Percentiles rank a stretch among this genome's conserved stretches.
Conservation (phyloP, 2,888 invertebrate genomes). For the Elegia similella region DNA sequence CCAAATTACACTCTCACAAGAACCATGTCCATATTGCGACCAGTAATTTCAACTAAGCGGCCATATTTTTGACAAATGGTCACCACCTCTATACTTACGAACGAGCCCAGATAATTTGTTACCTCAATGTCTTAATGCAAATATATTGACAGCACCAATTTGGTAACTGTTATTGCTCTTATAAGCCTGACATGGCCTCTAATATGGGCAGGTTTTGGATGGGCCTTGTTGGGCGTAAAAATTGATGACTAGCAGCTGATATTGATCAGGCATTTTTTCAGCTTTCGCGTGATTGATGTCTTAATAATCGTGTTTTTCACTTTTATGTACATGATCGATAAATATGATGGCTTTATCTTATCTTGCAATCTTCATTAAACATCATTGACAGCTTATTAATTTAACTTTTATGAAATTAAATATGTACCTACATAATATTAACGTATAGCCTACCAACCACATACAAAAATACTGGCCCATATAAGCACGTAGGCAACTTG, state of each 20-base stretch:
- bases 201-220: conserved; percentile 50
- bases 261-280: conserved; percentile 23
- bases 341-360: conserved; percentile 7
- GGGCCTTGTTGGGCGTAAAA: conserved; percentile 23
- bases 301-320: conserved; percentile 36
- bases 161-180: conserved; percentile 48
- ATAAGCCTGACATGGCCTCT: conserved; percentile 36
- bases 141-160: conserved; percentile 43
- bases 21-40: background rate
- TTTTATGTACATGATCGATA: conserved; percentile 24
- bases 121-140: conserved; percentile 57
- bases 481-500: too few species aligned
- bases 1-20: conserved; percentile 39
- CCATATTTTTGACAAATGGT: conserved; percentile 18
- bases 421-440: too few species aligned
- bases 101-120: conserved; percentile 40
- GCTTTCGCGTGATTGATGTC: conserved; percentile 34
- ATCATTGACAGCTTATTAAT: background rate
- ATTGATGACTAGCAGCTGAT: conserved; percentile 39
- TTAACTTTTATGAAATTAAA: too few species aligned
- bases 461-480: too few species aligned
- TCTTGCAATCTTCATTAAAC: background rate
- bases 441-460: too few species aligned
- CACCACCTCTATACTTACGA: conserved; percentile 20
- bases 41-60: conserved; percentile 15